Evolutionary conservation across 2,888 invertebrate genomes (phyloP), one percentile per base, ranked within the genome.

Genomic region (Syrista parreyssii): DNA sequence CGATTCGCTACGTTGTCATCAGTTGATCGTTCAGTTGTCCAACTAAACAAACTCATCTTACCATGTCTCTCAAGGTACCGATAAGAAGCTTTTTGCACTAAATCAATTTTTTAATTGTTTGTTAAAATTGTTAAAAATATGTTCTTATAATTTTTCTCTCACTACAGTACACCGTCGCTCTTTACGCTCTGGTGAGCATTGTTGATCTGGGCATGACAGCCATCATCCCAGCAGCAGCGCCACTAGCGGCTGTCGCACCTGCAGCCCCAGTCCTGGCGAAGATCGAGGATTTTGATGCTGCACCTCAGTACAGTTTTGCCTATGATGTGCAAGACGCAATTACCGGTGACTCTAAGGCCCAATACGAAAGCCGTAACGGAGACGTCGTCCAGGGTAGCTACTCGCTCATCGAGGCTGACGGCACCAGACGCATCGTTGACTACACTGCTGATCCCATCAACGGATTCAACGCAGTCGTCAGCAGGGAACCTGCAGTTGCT

Each of bases 401-500:
- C 75, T 40, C 40, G 9, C 75, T 78, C 73, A 78, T 78, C 71
- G 78, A 78, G 4, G 71, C 78, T 12, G 78, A 78, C 34, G 78
- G 78, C 55, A 55, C 31, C 30, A 68, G 78, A 9, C 78, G 78
- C 36, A 75, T 78, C 68, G 78, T 78, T 33, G 78, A 78, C 68
- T 78, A 78, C 75, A 75, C 78, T 11, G 75, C 78, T 36, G 69
- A 78, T 76, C 84, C 88, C 4, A 79, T 88, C 71, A 90, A 88
- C 78, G 90, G 90, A 30, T 90, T 90, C 78, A 89, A 90, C 79
- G 90, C 90, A 11, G 85, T 89, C 11, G 89, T 94, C 82, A 91
- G 89, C 90, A 85, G 86, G 0, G 89, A 90, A 78, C 73, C 73
- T 33, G 73, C 35, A 31, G 31, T 71, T 12, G 34, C 35, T 30